These are phyloP conservation scores for Anthopleura sola DNA, from an alignment of 64 coral and sea anemone genomes.

Conservation along the genomic window DNA sequence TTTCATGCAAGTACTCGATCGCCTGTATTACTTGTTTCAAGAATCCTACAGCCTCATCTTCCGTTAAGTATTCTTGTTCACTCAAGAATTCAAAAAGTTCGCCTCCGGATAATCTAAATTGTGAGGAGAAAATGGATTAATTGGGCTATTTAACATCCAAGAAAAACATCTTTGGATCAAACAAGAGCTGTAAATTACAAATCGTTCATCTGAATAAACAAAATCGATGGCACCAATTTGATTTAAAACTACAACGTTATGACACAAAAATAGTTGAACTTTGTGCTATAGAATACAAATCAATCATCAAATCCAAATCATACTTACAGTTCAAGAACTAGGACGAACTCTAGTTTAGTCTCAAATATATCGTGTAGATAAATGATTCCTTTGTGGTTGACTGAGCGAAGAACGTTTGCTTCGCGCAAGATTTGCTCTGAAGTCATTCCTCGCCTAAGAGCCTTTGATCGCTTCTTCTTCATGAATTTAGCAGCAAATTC, in stretches of 20 bases:
- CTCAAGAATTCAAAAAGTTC: constrained; percentile 90
- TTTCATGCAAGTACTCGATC: constrained; percentile 67
- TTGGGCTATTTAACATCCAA: neutral
- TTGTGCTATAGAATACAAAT: neutral
- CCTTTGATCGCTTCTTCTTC: constrained; percentile 68
- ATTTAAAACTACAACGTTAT: neutral
- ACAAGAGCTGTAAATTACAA: neutral
- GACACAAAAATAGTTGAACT: neutral
- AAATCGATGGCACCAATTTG: neutral
- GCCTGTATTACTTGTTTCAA: constrained; percentile 78
- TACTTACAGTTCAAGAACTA: constrained; percentile 93
- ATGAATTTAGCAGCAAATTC: constrained; percentile 92
- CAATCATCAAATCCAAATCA: constrained; percentile 7
- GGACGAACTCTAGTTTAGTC: constrained; percentile 61
- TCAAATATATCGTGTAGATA: constrained; percentile 98
- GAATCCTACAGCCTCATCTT: constrained; percentile 73
- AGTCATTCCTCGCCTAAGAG: constrained; percentile 50
- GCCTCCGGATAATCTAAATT: constrained; percentile 75
- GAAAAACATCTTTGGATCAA: neutral
- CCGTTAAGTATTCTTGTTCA: constrained; percentile 80
- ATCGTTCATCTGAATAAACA: neutral
- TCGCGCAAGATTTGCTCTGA: constrained; percentile 71
- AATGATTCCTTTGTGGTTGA: constrained; percentile 81
- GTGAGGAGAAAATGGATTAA: neutral
- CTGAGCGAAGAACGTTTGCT: constrained; percentile 58